These are phyloP conservation scores for Tetragonisca angustula DNA, from an alignment of 2,888 invertebrate species.

Conservation along the genomic window DNA sequence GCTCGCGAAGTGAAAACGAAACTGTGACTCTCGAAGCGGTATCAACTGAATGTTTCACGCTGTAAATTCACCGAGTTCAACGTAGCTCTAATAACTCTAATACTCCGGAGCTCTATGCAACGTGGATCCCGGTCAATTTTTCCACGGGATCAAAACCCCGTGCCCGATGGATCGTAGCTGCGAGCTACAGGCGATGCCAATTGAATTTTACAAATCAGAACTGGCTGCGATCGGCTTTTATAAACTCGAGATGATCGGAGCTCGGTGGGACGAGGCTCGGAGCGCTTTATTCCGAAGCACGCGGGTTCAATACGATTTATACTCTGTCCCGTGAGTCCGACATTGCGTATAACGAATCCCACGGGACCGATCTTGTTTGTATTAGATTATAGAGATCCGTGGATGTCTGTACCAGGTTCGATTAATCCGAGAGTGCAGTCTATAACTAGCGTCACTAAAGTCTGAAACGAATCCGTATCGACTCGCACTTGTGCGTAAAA, in stretches of 20 bases:
- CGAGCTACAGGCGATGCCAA: neutral
- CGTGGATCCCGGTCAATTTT: neutral
- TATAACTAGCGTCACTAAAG: neutral
- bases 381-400: slow-evolving; percentile 14
- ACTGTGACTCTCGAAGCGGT: no score
- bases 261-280: neutral
- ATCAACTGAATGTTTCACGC: neutral
- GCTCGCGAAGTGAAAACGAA: no score
- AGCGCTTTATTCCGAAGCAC: neutral
- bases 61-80: neutral
- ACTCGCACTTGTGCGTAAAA: neutral
- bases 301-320: slow-evolving; percentile 22
- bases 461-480: neutral
- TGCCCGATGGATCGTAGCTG: neutral
- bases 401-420: neutral
- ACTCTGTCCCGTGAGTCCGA: neutral
- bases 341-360: slow-evolving; percentile 20
- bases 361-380: neutral
- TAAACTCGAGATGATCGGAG: neutral
- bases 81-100: no score
- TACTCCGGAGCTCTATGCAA: neutral
- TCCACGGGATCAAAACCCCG: neutral
- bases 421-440: neutral
- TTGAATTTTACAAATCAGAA: slow-evolving; percentile 4
- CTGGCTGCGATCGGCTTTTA: neutral